Evolutionary conservation across 2,888 invertebrate species (phyloP).

Genomic region (Epinotia brunnichana): DNA sequence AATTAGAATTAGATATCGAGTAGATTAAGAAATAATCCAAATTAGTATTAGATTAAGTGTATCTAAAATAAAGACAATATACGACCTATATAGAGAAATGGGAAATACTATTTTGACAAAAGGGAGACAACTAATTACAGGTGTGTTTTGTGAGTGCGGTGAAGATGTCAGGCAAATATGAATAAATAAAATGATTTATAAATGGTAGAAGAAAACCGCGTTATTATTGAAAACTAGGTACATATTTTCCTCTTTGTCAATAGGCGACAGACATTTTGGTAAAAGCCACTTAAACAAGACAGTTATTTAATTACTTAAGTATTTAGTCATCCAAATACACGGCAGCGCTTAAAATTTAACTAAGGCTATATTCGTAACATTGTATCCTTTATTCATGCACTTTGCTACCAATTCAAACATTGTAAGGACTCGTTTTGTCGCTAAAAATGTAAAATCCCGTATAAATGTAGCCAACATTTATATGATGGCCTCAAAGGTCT

Average conservation of each 20-base stretch:
- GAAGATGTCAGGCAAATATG: too few relatives aligned
- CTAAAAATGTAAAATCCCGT: constrained; percentile 36
- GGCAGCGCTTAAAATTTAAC: constrained; percentile 21
- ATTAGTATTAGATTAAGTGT: too few relatives aligned
- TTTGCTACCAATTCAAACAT: constrained; percentile 33
- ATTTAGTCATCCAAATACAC: background rate
- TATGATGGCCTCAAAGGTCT: constrained; percentile 38
- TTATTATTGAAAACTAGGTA: too few relatives aligned
- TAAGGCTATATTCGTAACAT: constrained; percentile 27
- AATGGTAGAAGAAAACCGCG: too few relatives aligned
- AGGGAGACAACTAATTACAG: too few relatives aligned
- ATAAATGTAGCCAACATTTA: constrained; percentile 41
- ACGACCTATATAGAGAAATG: too few relatives aligned
- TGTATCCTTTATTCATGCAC: constrained; percentile 28
- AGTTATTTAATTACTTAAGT: constrained; percentile 18
- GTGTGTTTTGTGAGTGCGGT: too few relatives aligned
- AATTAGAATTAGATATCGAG: too few relatives aligned
- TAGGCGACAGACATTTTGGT: background rate
- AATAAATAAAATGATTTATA: too few relatives aligned
- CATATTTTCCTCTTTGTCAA: background rate
- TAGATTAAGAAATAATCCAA: too few relatives aligned
- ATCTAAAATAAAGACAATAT: too few relatives aligned
- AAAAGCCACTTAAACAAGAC: background rate
- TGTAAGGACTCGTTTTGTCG: constrained; percentile 33
- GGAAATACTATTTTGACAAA: too few relatives aligned